A percentile compares a stretch with the other conserved stretches of the same genome.
Conservation (phyloP, 1,140 invertebrate genomes). For the Halictus rubicundus region DNA sequence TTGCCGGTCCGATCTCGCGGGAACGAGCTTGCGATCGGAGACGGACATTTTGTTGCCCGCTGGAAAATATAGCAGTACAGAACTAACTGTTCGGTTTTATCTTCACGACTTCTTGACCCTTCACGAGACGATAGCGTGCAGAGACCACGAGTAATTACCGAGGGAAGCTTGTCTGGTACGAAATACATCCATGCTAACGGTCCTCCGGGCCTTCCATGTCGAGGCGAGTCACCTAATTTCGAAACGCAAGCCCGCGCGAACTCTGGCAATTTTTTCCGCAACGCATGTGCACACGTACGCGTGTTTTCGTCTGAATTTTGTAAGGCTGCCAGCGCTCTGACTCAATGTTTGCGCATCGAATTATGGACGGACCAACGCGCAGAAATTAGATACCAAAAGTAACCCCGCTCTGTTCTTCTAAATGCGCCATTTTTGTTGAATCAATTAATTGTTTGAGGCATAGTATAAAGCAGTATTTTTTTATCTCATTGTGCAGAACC, state of each 20-base stretch:
- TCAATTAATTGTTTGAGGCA: no score
- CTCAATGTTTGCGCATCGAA: not conserved
- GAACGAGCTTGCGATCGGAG: constrained; percentile 24
- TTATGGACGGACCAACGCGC: not conserved
- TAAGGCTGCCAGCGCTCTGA: not conserved
- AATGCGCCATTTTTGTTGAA: no score
- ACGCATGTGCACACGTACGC: not conserved
- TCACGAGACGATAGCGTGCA: constrained; percentile 53
- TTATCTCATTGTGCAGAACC: no score
- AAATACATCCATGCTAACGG: constrained; percentile 17
- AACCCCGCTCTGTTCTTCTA: no score
- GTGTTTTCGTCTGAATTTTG: not conserved
- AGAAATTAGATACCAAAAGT: not conserved
- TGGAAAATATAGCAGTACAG: constrained; percentile 55
- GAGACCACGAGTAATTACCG: constrained; percentile 3
- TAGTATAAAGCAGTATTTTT: no score
- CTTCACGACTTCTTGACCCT: constrained; percentile 68
- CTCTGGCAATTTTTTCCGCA: not conserved
- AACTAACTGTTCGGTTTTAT: constrained; percentile 52
- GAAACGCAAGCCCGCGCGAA: not conserved
- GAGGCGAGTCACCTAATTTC: no score
- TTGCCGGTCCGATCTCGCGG: no score
- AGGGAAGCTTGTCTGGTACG: constrained; percentile 20
- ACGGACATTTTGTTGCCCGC: constrained; percentile 49
- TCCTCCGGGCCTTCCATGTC: no score